phyloP scores from a whole-genome alignment of 2,113 vertebrate species.

The Hippocampus zosterae region DNA sequence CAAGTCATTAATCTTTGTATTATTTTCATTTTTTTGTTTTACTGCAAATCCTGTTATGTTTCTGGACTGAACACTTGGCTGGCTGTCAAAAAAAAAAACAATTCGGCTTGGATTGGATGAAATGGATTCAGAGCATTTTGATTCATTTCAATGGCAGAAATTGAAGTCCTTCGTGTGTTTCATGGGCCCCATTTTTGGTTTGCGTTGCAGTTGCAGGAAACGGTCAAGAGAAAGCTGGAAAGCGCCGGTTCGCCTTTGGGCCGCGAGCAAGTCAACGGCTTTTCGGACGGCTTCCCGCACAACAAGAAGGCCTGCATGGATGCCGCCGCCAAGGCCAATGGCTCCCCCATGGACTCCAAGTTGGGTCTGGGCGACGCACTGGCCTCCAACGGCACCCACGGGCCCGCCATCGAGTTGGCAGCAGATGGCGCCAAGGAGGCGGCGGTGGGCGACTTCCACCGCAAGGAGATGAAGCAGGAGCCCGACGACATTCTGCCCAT shows the following conservation, averaged over 20 bases:
- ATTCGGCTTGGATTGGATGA: too few relatives aligned
- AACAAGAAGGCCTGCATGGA: slow-evolving; percentile 85
- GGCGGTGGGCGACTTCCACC: slow-evolving; percentile 62
- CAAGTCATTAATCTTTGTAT: too few relatives aligned
- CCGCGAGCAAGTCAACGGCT: slow-evolving; percentile 86
- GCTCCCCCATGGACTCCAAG: slow-evolving; percentile 82
- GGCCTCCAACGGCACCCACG: slow-evolving; percentile 72
- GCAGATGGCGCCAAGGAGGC: slow-evolving; percentile 65
- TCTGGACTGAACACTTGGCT: too few relatives aligned
- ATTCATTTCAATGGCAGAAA: too few relatives aligned
- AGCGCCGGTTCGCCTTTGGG: slow-evolving; percentile 81
- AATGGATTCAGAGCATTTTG: too few relatives aligned
- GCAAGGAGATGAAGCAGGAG: slow-evolving; percentile 95
- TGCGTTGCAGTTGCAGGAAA: slow-evolving; percentile 72
- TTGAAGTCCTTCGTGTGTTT: too few relatives aligned
- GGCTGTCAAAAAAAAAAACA: too few relatives aligned
- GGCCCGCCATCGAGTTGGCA: slow-evolving; percentile 62
- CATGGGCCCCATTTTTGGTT: slow-evolving; percentile 4
- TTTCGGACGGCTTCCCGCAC: slow-evolving; percentile 80
- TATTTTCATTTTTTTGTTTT: too few relatives aligned
- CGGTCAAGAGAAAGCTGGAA: slow-evolving; percentile 90
- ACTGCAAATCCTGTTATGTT: too few relatives aligned
- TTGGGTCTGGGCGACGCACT: slow-evolving; percentile 59
- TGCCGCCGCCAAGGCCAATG: slow-evolving; percentile 74
- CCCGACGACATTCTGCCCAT: slow-evolving; percentile 89